Base-by-base conservation (phyloP, 2,797 vertebrate genomes). In the Triplophysa yarkandensis region DNA sequence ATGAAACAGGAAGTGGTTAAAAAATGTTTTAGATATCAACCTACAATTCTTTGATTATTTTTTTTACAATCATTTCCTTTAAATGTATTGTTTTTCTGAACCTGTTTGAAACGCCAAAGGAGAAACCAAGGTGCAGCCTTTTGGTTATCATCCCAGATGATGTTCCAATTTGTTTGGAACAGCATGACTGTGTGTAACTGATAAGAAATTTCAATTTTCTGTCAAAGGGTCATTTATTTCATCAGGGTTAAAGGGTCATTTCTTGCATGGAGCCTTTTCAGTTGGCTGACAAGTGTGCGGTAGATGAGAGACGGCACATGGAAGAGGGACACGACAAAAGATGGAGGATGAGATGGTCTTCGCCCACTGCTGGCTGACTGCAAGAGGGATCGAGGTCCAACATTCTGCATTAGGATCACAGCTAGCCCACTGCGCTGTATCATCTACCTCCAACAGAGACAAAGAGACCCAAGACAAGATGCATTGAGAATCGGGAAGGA, bases 371-470 rank as follows among this genome's bases (percentile, higher is more conserved):
- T 66, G 19, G 14, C 46, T 4, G 48, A 68, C 69, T 69, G 36
- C 28, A 61, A 78, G 82, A 76, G 84, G 85, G 83, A 87, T 78
- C 83, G 78, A 57, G 76, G 83, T 83, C 83, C 84, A 76, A 57
- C 74, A 79, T 81, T 86, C 78, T 82, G 82, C 81, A 86, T 84
- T 81, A 68, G 72, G 82, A 86, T 87, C 84, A 81, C 13, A 46
- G 74, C 80, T 77, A 71, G 76, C 77, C 43, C 39, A 27, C 63
- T 36, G 68, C 64, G 50, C 83, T 83, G 85, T 67, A 64, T 70
- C 71, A 66, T 77, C 74, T 84, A 83, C 58, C 73, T 78, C 86
- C 82, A 74, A 30, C 77, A 60, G 72, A 39, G 64, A 67, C 36
- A 75, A 54, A 68, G 39, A 2, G 63, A 50, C 77, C 7, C 68